Evolutionary conservation across 2,113 vertebrate species (phyloP).

Genomic region (Phalacrocorax carbo): DNA sequence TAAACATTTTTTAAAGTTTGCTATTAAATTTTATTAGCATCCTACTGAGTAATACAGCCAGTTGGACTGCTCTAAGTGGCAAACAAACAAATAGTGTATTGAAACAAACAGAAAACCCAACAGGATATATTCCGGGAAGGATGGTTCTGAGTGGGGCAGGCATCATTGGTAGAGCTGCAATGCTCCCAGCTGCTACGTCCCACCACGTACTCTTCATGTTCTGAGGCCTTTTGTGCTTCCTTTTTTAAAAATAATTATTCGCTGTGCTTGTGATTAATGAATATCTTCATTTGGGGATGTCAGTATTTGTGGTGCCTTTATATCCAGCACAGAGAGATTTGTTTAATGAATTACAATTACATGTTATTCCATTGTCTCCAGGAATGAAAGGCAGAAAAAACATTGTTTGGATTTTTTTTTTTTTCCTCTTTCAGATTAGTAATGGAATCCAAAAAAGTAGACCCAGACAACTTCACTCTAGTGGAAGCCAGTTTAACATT

Average conservation of each 20-base stretch:
- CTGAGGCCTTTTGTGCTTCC: constrained; percentile 15
- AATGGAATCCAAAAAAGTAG: constrained; percentile 3
- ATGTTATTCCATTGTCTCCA: constrained; percentile 25
- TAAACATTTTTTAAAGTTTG: constrained; percentile 45
- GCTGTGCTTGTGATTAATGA: constrained; percentile 53
- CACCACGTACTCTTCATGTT: neutral
- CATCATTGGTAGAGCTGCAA: neutral
- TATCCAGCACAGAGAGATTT: constrained; percentile 12
- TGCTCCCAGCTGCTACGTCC: neutral
- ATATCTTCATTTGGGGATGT: neutral
- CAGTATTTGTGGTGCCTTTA: constrained; percentile 26
- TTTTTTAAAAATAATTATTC: constrained; percentile 32
- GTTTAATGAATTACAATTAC: constrained; percentile 25
- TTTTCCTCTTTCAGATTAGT: neutral
- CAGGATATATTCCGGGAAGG: neutral
- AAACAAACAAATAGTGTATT: constrained; percentile 22
- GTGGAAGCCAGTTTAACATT: neutral
- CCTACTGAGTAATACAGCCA: constrained; percentile 13
- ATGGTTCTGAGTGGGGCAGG: neutral
- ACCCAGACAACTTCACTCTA: neutral
- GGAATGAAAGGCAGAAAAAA: constrained; percentile 32
- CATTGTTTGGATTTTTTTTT: neutral
- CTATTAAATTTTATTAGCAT: constrained; percentile 40
- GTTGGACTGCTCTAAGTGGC: neutral
- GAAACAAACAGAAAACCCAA: constrained; percentile 18